Evolutionary conservation across 2,888 invertebrate species (phyloP).

Genomic region (Megaustenia siamemsis): DNA sequence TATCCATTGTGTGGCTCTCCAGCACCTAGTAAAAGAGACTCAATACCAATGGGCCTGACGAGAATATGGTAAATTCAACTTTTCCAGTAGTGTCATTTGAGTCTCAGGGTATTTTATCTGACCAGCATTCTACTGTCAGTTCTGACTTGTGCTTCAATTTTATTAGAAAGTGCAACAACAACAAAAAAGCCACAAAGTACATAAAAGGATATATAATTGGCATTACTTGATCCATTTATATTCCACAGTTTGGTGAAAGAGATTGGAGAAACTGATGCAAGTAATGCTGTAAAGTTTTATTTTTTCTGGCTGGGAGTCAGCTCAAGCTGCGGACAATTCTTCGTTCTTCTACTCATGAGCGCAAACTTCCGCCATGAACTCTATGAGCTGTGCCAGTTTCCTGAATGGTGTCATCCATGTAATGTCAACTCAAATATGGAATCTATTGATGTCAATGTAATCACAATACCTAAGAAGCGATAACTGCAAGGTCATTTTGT

Average conservation of each 20-base stretch:
- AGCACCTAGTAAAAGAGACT: too few relatives aligned
- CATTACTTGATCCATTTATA: background rate
- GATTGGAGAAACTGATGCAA: constrained; percentile 9
- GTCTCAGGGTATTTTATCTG: too few relatives aligned
- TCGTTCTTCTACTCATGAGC: constrained; percentile 93
- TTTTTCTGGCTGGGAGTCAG: constrained; percentile 96
- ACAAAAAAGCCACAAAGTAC: too few relatives aligned
- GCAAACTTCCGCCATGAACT: constrained; percentile 95
- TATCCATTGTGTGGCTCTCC: too few relatives aligned
- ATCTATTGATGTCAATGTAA: constrained; percentile 29
- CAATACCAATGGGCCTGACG: too few relatives aligned
- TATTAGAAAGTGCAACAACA: too few relatives aligned
- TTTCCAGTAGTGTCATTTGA: too few relatives aligned
- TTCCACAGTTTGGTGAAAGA: constrained; percentile 83
- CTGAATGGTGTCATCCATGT: constrained; percentile 10
- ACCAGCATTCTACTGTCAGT: too few relatives aligned
- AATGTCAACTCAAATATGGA: background rate
- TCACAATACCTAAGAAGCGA: constrained; percentile 33
- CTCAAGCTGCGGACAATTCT: constrained; percentile 96
- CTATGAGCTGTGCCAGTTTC: constrained; percentile 48
- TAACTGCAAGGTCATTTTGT: background rate
- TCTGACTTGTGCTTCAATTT: too few relatives aligned
- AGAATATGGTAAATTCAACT: too few relatives aligned
- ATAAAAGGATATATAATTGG: too few relatives aligned
- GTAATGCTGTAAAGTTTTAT: constrained; percentile 88